Base-by-base conservation (phyloP, 92 coral and sea anemone species). In the Paramuricea clavata region DNA sequence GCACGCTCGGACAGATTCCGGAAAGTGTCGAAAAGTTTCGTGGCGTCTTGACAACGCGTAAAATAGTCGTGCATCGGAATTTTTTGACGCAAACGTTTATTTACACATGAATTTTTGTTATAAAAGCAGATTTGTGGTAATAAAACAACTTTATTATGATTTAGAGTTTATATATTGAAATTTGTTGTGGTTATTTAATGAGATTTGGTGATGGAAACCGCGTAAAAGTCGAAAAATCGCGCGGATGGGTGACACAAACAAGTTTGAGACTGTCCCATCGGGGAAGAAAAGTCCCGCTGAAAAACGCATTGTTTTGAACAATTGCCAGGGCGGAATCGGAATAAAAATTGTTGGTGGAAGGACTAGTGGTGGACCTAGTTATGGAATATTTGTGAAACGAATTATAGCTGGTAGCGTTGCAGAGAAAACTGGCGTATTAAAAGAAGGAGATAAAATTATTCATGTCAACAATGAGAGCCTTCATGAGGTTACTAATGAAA, bases 341-440 rank as follows among this genome's bases (percentile, higher is more conserved):
- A 97, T 97, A 35, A 97, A 97, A 78, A 97, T 97, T 34, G 93
- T 91, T 79, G 99, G 99, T 54, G 99, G 99, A 21, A 94, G 87
- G 88, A 93, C 94, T 21, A 84, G 95, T 17, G 92, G 92, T 41
- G 98, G 98, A 61, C 91, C 91, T 12, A 78, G 92, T 69, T 97
- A 94, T 91, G 99, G 99, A 67, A 90, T 97, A 73, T 97, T 97
- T 93, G 96, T 97, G 44, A 97, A 97, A 91, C 94, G 92, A 90
- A 73, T 94, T 35, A 81, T 97, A 19, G 93, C 93, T 75, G 97
- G 99, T 68, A 95, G 99, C 59, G 85, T 79, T 32, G 99, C 95
- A 34, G 98, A 94, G 74, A 86, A 86, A 50, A 95, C 90, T 87
- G 99, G 98, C 21, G 84, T 83, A 16, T 33, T 96, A 12, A 91